Evolutionary conservation across 2,797 vertebrate species (phyloP).

Genomic region (Steatocranus sp.): DNA sequence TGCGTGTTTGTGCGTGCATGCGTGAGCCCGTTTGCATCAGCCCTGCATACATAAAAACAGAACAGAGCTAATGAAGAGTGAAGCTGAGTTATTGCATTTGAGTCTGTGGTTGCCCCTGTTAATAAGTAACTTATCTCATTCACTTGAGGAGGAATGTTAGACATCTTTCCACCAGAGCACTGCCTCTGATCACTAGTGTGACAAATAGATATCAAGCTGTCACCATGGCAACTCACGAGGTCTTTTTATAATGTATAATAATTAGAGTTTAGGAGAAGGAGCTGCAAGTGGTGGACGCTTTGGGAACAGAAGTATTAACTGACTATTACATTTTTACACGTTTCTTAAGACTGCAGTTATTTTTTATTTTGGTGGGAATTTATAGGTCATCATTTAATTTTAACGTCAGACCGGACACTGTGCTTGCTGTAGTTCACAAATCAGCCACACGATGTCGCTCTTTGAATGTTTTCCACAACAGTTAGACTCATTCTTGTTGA

Average conservation of each 20-base stretch:
- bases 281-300: not conserved
- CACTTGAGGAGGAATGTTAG: conserved; percentile 72
- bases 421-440: conserved; percentile 37
- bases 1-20: not conserved
- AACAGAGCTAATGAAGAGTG: not conserved
- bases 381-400: not conserved
- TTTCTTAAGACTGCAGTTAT: not conserved
- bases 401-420: not conserved
- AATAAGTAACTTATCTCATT: conserved; percentile 81
- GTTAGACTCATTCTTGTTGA: not conserved
- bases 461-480: conserved; percentile 53
- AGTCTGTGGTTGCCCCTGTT: conserved; percentile 70
- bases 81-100: conserved; percentile 5
- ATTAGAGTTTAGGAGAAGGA: not conserved
- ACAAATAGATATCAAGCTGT: conserved; percentile 79
- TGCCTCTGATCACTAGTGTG: conserved; percentile 83
- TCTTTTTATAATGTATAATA: conserved; percentile 30
- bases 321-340: not conserved
- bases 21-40: conserved; percentile 1
- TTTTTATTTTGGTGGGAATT: not conserved
- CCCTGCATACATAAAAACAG: not conserved
- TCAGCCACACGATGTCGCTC: conserved; percentile 83
- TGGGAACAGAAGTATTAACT: not conserved
- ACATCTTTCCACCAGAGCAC: conserved; percentile 54
- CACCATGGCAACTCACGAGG: conserved; percentile 78